phyloP scores from a whole-genome alignment of 2,797 vertebrate genomes.

The Sebastes hopkinsi region DNA sequence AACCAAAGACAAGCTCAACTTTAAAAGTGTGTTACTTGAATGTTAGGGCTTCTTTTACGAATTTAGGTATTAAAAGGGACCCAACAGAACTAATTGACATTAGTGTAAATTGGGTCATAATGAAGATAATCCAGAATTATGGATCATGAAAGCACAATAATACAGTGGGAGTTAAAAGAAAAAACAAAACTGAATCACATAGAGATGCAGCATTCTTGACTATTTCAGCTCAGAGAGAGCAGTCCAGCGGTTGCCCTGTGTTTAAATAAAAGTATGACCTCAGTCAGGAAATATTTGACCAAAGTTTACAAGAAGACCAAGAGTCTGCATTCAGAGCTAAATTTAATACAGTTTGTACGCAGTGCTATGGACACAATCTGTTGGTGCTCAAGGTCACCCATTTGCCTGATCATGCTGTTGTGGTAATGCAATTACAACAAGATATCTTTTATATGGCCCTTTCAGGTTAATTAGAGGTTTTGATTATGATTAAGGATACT shows the following conservation, averaged over 20 bases:
- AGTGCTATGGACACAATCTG: background rate
- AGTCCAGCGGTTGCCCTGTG: background rate
- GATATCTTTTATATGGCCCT: background rate
- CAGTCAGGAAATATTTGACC: background rate
- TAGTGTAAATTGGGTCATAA: background rate
- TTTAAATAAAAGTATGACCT: background rate
- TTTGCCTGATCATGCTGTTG: background rate
- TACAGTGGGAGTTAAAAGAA: background rate
- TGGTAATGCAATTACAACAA: background rate
- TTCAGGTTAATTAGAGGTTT: background rate
- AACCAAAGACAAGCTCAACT: background rate
- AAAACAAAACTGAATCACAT: background rate
- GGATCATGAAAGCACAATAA: background rate
- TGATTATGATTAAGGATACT: background rate
- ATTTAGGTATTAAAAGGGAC: background rate
- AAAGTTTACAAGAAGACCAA: background rate
- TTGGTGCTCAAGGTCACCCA: background rate
- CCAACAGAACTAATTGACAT: background rate
- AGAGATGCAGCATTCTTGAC: background rate
- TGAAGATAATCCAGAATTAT: background rate
- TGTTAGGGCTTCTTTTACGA: background rate
- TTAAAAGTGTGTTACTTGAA: background rate
- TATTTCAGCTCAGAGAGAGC: background rate
- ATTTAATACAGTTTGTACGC: background rate
- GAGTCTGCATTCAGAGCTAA: background rate